Evolutionary conservation across 2,113 vertebrate species (phyloP).

Genomic region (Lophochroa leadbeateri): DNA sequence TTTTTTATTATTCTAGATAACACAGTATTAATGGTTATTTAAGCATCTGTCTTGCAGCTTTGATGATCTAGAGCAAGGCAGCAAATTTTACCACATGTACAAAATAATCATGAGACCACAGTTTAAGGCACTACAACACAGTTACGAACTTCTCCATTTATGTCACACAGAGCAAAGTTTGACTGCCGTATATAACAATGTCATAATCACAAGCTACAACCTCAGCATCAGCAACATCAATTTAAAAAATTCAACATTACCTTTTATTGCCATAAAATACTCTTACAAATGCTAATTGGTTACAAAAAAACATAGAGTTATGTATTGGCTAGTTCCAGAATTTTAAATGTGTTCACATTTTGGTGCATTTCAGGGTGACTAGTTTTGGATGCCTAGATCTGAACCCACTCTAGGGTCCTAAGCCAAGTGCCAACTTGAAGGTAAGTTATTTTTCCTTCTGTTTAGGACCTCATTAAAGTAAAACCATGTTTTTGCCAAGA

Average conservation of each 20-base stretch:
- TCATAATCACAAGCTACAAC: not conserved
- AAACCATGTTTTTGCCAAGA: not conserved
- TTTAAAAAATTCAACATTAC: not conserved
- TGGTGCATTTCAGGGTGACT: not conserved
- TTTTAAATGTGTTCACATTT: not conserved
- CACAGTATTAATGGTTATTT: not conserved
- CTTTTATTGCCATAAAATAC: not conserved
- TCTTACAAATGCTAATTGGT: not conserved
- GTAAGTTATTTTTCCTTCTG: not conserved
- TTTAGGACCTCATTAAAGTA: not conserved
- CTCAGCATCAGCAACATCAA: not conserved
- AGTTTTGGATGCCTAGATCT: not conserved
- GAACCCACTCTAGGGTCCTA: not conserved
- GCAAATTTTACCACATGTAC: not conserved
- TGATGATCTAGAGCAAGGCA: not conserved
- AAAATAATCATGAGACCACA: not conserved
- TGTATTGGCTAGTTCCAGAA: not conserved
- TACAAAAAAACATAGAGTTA: not conserved
- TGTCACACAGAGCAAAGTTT: not conserved
- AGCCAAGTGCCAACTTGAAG: not conserved
- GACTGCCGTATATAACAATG: not conserved
- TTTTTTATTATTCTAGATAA: not conserved
- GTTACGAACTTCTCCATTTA: not conserved
- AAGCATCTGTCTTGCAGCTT: not conserved
- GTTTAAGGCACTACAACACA: not conserved